A percentile compares a stretch with the other conserved stretches of the same genome.
Evolutionary conservation across 2,888 invertebrate genomes (phyloP).

Genomic region (Lasius platythorax): DNA sequence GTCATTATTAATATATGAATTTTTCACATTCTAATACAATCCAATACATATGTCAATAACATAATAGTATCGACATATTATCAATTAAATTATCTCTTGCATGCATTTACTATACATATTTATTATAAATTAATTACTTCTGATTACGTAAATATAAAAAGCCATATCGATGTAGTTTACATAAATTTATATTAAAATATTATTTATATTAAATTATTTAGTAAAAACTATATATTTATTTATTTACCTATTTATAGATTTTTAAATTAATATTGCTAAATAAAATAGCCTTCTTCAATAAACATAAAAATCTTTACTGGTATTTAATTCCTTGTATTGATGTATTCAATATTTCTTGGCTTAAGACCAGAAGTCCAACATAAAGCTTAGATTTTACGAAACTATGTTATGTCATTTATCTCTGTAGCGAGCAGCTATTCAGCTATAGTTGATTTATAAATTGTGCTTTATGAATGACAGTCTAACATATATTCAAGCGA

Average conservation of each 20-base stretch:
- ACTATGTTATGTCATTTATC: not conserved
- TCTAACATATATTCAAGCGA: not conserved
- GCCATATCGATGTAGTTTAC: no score
- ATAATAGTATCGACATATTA: not conserved
- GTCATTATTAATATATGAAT: constrained; percentile 4
- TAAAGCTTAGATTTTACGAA: not conserved
- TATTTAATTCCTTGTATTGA: not conserved
- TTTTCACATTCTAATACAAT: not conserved
- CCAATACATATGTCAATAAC: not conserved
- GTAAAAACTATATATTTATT: no score
- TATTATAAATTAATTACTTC: not conserved
- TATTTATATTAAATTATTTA: no score
- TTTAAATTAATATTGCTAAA: not conserved
- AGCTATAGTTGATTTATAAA: not conserved
- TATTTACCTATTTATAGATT: no score
- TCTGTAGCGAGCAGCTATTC: not conserved
- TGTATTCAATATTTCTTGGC: constrained; percentile 2
- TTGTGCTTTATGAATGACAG: not conserved
- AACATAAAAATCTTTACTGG: not conserved
- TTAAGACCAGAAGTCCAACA: not conserved
- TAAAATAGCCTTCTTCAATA: constrained; percentile 10
- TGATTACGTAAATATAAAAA: not conserved
- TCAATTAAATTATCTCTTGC: not conserved
- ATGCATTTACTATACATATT: not conserved
- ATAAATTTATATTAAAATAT: no score